Conservation (phyloP, 2,888 invertebrate genomes). For the Trisateles emortualis region DNA sequence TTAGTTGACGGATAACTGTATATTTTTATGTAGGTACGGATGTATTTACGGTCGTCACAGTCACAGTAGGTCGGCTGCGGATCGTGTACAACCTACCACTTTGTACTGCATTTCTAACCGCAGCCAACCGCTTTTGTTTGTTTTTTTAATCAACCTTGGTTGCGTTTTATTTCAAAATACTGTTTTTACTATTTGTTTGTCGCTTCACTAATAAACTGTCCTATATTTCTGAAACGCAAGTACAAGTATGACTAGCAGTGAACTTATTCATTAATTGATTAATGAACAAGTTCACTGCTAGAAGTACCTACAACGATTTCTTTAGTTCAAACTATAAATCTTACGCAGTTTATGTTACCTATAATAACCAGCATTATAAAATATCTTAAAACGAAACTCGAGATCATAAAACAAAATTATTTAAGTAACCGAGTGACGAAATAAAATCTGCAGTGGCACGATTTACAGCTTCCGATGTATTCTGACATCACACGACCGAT, state of each 20-base stretch:
- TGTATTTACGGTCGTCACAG: conserved; percentile 74
- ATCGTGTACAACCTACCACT: conserved; percentile 56
- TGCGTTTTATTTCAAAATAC: conserved; percentile 29
- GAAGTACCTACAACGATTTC: no score
- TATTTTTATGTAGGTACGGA: conserved; percentile 62
- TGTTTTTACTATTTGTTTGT: conserved; percentile 7
- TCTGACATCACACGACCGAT: conserved; percentile 69
- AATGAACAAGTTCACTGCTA: no score
- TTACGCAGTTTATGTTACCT: neutral
- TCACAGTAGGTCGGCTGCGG: conserved; percentile 69
- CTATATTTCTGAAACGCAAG: no score
- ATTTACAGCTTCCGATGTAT: conserved; percentile 66
- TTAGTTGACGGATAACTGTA: conserved; percentile 60
- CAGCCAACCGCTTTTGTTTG: conserved; percentile 68
- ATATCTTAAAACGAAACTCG: neutral
- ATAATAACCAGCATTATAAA: neutral
- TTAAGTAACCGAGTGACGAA: conserved; percentile 38
- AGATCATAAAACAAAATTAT: conserved; percentile 18
- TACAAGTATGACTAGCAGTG: no score
- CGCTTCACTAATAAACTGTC: neutral
- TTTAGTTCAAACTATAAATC: neutral
- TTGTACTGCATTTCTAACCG: conserved; percentile 66
- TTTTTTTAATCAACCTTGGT: conserved; percentile 67
- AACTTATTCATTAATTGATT: no score
- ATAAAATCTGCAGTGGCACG: conserved; percentile 58